Conservation (phyloP, 92 coral and sea anemone genomes). For the Desmophyllum pertusum region DNA sequence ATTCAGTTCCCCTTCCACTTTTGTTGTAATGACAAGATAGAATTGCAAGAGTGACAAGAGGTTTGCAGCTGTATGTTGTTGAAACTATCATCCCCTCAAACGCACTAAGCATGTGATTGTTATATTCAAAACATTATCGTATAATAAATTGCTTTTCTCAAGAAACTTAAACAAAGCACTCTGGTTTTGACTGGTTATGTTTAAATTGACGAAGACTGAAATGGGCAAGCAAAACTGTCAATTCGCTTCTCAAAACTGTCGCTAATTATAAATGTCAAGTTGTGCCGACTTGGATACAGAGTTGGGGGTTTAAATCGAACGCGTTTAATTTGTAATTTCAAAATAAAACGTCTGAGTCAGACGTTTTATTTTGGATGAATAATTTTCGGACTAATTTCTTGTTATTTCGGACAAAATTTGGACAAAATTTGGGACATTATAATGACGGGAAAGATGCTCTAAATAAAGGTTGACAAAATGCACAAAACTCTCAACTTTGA, state of each 20-base stretch:
- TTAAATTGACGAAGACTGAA: neutral
- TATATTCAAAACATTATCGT: neutral
- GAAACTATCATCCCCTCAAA: neutral
- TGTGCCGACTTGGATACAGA: neutral
- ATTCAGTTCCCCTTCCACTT: neutral
- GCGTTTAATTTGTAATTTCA: too few species aligned
- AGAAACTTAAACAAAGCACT: constrained; percentile 7
- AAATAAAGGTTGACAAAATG: too few species aligned
- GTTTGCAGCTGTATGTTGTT: neutral
- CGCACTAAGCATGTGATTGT: neutral
- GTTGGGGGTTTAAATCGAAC: neutral
- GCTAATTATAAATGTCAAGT: neutral
- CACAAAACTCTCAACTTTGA: too few species aligned
- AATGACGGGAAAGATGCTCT: too few species aligned
- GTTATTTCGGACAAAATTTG: too few species aligned
- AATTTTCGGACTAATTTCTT: too few species aligned
- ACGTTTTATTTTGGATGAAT: too few species aligned
- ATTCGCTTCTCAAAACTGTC: neutral
- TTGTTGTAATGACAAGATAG: neutral
- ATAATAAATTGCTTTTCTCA: neutral
- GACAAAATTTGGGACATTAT: too few species aligned
- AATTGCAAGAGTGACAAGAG: neutral
- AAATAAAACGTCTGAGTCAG: too few species aligned
- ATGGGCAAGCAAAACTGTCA: neutral
- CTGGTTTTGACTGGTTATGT: neutral